Base-by-base conservation (phyloP, 2,797 vertebrate genomes). In the Brachyrhaphis roseni region DNA sequence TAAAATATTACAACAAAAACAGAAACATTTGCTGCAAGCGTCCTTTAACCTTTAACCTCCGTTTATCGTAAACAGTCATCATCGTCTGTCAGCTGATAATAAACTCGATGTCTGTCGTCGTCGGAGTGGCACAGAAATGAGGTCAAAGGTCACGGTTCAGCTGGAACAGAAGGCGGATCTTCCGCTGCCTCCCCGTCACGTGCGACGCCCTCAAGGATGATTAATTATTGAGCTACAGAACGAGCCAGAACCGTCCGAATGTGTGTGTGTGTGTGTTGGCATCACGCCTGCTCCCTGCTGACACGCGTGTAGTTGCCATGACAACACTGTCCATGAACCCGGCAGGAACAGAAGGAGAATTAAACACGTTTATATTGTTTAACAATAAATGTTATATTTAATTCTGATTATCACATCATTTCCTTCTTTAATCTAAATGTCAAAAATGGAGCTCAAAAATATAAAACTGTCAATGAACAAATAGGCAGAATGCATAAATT, bases 191-290 rank as follows among this genome's bases (percentile, higher is more conserved):
- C 57, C n/a, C 46, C 13, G 75, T 53, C 90, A 87, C 16, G 31
- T 82, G 82, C 6, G 16, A 39, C 3, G 55, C 62, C 88, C 78
- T 88, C 78, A 74, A 86, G 89, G 87, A 0, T 47, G 45, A 94
- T 92, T 82, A 93, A 91, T 94, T 89, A 93, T 91, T 91, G 83
- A 91, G 77, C 92, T 89, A 91, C 89, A 89, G 82, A 91, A 77
- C 0, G 53, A 51, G 28, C 81, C 75, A 83, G 72, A 75, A 0
- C 49, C 75, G 75, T 36, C 31, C 10, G 26, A 8, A 78, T 59
- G 55, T 13, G 53, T 57, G 71, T 76, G 80, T 78, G 80, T 66
- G 71, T 78, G 80, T 79, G 68, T 66, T 8, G 49, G 74, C 75
- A 77, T 68, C 75, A 66, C 16, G 66, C 76, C 51, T 75, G 51